Conservation (phyloP, 2,113 vertebrate species). For the Pachycephala philippinensis region DNA sequence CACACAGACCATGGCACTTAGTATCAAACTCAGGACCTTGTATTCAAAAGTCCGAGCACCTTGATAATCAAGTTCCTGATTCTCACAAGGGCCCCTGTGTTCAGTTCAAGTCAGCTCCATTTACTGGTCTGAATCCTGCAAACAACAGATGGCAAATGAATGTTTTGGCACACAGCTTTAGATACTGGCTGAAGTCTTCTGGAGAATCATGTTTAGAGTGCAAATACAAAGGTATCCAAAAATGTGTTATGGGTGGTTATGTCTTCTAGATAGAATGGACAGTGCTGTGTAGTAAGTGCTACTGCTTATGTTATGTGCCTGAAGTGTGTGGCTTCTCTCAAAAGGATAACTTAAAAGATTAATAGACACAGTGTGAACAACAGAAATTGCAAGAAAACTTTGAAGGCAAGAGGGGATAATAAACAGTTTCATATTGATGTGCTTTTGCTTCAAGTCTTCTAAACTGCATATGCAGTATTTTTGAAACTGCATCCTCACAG, state of each 20-base stretch:
- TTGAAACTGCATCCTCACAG: background rate
- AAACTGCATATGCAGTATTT: background rate
- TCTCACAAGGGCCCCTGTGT: background rate
- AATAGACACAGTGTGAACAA: background rate
- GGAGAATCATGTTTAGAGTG: background rate
- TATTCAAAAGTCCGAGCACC: background rate
- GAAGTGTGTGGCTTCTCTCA: background rate
- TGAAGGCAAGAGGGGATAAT: background rate
- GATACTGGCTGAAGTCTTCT: background rate
- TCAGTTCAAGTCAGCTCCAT: background rate
- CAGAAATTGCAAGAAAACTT: background rate
- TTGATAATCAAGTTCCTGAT: background rate
- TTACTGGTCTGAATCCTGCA: background rate
- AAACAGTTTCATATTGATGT: background rate
- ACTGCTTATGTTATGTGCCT: background rate
- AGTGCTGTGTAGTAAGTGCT: background rate
- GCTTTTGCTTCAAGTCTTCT: background rate
- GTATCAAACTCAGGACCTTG: background rate
- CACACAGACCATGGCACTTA: background rate
- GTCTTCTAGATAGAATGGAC: background rate
- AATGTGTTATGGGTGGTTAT: background rate
- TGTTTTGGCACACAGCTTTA: background rate
- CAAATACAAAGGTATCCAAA: background rate
- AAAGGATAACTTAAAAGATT: background rate
- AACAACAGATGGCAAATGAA: background rate